Evolutionary conservation across 2,797 vertebrate species (phyloP).

Genomic region (Artibeus jamaicensis): DNA sequence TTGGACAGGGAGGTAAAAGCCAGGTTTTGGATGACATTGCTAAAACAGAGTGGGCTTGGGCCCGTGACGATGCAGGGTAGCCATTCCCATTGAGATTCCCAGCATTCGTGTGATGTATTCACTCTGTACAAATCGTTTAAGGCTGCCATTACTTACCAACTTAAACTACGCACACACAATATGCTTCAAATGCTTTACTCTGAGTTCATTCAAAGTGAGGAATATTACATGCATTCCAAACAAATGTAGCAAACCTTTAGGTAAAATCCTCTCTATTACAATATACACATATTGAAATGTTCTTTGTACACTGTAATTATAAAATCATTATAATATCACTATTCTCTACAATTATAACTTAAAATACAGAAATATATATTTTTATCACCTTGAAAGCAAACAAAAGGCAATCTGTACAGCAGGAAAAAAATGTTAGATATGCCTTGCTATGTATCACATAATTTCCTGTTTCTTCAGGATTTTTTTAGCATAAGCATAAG

Average conservation of each 20-base stretch:
- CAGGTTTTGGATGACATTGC: neutral
- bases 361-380: neutral
- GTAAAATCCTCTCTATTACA: neutral
- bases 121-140: neutral
- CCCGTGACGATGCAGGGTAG: neutral
- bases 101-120: neutral
- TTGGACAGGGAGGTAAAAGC: neutral
- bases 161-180: neutral
- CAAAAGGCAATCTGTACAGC: neutral
- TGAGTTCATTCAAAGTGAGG: neutral
- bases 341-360: neutral
- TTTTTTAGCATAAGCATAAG: neutral
- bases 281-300: neutral
- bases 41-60: neutral
- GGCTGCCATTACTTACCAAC: neutral
- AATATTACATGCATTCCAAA: neutral
- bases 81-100: neutral
- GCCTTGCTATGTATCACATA: neutral
- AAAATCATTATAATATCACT: neutral
- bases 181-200: neutral
- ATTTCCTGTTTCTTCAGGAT: neutral
- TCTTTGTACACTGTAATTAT: neutral
- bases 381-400: neutral
- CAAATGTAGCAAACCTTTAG: neutral
- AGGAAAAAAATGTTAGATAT: neutral